Evolutionary conservation across 2,113 vertebrate species (phyloP).

Genomic region (Hypocryptadius cinnamomeus): DNA sequence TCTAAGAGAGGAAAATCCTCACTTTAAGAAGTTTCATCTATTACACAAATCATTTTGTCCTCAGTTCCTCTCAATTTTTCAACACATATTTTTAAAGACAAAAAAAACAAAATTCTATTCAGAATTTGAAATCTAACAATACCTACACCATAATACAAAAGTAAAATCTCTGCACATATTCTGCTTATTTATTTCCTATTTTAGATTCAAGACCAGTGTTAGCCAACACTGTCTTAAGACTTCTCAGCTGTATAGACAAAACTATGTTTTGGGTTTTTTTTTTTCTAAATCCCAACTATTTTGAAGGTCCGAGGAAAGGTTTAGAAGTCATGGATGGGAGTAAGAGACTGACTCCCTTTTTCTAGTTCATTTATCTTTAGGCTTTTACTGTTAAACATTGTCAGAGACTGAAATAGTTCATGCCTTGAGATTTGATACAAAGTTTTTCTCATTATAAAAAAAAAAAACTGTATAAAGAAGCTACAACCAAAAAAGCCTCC

Average conservation of each 20-base stretch:
- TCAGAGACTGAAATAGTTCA: not conserved
- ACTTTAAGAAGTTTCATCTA: not conserved
- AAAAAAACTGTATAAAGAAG: not conserved
- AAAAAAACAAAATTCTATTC: not conserved
- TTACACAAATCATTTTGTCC: not conserved
- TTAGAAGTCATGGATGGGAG: not conserved
- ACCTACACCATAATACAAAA: not conserved
- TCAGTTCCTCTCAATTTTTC: not conserved
- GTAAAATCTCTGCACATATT: not conserved
- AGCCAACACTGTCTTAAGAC: not conserved
- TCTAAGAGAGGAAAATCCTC: not conserved
- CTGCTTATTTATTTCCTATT: not conserved
- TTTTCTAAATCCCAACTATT: not conserved
- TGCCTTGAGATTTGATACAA: not conserved
- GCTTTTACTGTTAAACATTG: not conserved
- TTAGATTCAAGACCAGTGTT: not conserved
- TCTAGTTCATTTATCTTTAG: not conserved
- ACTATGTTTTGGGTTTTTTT: not conserved
- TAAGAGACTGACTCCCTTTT: not conserved
- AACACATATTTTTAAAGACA: not conserved
- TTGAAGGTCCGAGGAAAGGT: not conserved
- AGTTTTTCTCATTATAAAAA: not conserved
- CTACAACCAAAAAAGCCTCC: not conserved
- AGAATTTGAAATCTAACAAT: not conserved
- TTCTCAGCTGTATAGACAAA: not conserved